These are phyloP conservation scores for Pseudoatta argentina DNA, from an alignment of 1,140 invertebrate genomes.

Conservation along the genomic window DNA sequence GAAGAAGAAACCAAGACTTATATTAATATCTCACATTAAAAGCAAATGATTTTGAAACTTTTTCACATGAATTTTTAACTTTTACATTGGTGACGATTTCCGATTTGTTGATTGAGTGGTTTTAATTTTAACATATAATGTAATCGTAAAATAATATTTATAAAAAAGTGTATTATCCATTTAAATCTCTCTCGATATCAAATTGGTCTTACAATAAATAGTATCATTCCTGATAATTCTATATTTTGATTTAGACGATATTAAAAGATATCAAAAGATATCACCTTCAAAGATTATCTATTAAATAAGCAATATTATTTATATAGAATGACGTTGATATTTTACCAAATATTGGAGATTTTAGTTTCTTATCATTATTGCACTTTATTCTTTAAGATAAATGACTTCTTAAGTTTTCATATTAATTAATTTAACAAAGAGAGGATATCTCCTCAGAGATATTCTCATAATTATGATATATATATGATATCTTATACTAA, in stretches of 20 bases:
- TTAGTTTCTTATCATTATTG: neutral
- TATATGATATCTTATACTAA: neutral
- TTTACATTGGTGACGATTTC: conserved; percentile 62
- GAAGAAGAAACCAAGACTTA: neutral
- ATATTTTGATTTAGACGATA: neutral
- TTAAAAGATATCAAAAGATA: neutral
- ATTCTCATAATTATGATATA: too few relatives aligned
- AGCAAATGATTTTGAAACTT: conserved; percentile 1
- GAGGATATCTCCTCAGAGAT: neutral
- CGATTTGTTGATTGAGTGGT: conserved; percentile 49
- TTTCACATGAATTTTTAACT: conserved; percentile 69
- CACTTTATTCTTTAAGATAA: neutral
- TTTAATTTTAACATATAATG: conserved; percentile 67
- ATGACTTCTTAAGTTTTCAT: neutral
- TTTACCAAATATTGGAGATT: neutral
- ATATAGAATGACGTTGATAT: neutral
- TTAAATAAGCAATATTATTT: neutral
- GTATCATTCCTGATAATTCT: neutral
- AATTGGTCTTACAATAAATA: neutral
- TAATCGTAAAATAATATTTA: conserved; percentile 58
- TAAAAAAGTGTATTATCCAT: neutral
- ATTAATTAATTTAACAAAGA: neutral
- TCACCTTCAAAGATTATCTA: neutral
- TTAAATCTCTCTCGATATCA: neutral
- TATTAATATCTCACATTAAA: neutral